phyloP scores from a whole-genome alignment of 2,113 vertebrate species.

The Pseudonaja textilis region DNA sequence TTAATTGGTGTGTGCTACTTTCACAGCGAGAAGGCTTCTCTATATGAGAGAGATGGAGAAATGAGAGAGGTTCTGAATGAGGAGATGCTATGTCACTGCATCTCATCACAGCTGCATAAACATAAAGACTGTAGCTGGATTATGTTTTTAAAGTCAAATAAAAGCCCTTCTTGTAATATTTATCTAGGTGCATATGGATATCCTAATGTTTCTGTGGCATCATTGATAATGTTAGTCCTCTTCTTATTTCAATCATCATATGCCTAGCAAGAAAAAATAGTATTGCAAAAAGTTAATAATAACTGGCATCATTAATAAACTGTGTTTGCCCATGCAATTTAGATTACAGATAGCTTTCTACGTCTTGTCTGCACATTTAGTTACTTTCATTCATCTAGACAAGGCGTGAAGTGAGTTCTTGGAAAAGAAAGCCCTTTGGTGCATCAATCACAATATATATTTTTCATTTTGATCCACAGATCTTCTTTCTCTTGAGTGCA shows the following conservation, averaged over 20 bases:
- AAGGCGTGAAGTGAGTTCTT: slow-evolving; percentile 22
- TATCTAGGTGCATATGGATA: background rate
- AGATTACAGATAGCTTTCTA: slow-evolving; percentile 49
- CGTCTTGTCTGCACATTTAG: slow-evolving; percentile 28
- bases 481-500: background rate
- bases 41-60: background rate
- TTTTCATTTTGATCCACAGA: slow-evolving; percentile 35
- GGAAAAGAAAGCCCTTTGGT: background rate
- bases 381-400: background rate
- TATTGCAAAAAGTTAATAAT: slow-evolving; percentile 58
- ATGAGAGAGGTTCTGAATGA: background rate
- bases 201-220: background rate
- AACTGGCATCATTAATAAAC: slow-evolving; percentile 61
- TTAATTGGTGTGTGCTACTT: slow-evolving; percentile 1
- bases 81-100: background rate
- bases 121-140: background rate
- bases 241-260: slow-evolving; percentile 53
- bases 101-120: background rate
- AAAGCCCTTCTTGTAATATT: background rate
- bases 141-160: slow-evolving; percentile 21
- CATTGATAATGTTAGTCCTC: slow-evolving; percentile 16
- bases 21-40: background rate
- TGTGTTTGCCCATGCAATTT: slow-evolving; percentile 30
- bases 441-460: background rate
- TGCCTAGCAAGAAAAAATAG: slow-evolving; percentile 57